Evolutionary conservation across 2,113 vertebrate genomes (phyloP), one percentile per base, ranked within the genome.

Genomic region (Cavia aperea): DNA sequence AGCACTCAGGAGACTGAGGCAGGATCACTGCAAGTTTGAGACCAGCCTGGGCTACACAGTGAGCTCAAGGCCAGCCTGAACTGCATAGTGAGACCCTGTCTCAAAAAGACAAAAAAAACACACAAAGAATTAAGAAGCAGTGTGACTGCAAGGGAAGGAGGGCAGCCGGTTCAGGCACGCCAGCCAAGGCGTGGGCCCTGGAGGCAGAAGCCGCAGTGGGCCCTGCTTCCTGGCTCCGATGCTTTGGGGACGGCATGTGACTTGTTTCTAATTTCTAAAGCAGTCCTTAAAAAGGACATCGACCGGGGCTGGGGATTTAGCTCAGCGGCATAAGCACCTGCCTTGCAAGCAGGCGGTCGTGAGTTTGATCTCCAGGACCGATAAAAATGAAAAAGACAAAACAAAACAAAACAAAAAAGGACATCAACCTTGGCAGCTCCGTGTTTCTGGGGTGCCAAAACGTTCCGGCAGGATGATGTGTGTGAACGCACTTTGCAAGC

Each of bases 171-270:
- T 31, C 33, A 18, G 63, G 18, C 18, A 58, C 18, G 56, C 68
- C 7, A 1, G 46, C 75, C 58, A 13, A 6, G n/a, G 0, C 9
- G 51, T 2, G 7, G 39, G 36, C 13, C 36, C 63, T 16, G 49
- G 92, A 90, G 78, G 39, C 77, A n/a, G 36, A 79, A 73, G 60
- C 43, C 77, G 5, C n/a, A 33, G 58, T 26, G 29, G 75, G 49
- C 31, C 49, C 56, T 31, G 29, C 21, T 26, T 78, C 49, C 46
- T 62, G 43, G 24, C 21, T 77, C 81, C 56, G 56, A 5, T 6
- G 7, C 58, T 65, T 23, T 77, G 31, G 54, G 81, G 54, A 31
- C 36, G 87, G 49, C 51, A 70, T 89, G 75, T 68, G 31, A 86
- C 58, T 60, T 62, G 63, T 77, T 70, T 91, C 65, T 62, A 46